Evolutionary conservation across 2,113 vertebrate species (phyloP).

Genomic region (Gopherus flavomarginatus): DNA sequence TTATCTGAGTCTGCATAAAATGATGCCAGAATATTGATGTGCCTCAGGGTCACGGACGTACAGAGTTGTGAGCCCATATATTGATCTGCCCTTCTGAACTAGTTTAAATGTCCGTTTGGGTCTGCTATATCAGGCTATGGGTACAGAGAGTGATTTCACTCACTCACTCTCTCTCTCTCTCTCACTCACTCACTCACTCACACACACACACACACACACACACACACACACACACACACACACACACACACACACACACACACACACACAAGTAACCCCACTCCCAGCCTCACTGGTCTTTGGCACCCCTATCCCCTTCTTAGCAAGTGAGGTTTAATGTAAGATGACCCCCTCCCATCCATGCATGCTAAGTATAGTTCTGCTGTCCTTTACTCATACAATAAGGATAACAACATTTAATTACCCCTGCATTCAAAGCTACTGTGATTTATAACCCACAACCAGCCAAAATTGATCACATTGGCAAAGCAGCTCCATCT

Average conservation of each 20-base stretch:
- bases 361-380: not conserved
- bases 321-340: not conserved
- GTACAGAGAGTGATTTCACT: not conserved
- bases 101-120: not conserved
- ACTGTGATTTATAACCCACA: too few relatives aligned
- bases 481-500: not conserved
- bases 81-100: not conserved
- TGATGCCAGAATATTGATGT: not conserved
- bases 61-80: slow-evolving; percentile 32
- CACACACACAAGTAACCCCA: not conserved
- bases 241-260: too few relatives aligned
- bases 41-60: slow-evolving; percentile 26
- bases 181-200: too few relatives aligned
- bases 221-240: too few relatives aligned
- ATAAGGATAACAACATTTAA: not conserved
- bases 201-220: too few relatives aligned
- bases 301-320: not conserved
- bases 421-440: not conserved
- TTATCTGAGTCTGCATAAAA: not conserved
- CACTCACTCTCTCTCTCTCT: too few relatives aligned
- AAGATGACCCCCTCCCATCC: not conserved
- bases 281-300: not conserved
- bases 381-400: not conserved
- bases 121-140: not conserved
- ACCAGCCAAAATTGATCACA: too few relatives aligned